Evolutionary conservation across 2,113 vertebrate genomes (phyloP).

Genomic region (Zosterops lateralis): DNA sequence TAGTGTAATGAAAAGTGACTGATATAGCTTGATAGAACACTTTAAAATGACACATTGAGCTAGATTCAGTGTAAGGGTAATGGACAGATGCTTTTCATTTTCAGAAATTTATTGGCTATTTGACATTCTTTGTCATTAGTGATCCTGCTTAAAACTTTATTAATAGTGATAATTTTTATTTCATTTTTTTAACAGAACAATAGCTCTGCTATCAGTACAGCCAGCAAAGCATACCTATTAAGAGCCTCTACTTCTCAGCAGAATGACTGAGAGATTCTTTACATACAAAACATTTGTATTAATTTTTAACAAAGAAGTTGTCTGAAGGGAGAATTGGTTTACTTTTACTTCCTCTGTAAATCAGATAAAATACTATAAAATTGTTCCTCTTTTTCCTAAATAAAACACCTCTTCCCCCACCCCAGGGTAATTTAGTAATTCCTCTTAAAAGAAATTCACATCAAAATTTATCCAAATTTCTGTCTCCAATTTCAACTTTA

Average conservation of each 20-base stretch:
- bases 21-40: constrained; percentile 24
- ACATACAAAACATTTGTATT: background rate
- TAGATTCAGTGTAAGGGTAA: constrained; percentile 13
- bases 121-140: background rate
- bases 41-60: constrained; percentile 13
- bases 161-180: background rate
- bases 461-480: background rate
- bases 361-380: background rate
- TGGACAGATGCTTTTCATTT: constrained; percentile 33
- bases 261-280: background rate
- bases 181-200: background rate
- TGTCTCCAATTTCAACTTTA: background rate
- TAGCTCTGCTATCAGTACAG: background rate
- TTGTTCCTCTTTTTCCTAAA: background rate
- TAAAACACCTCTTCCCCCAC: fast-evolving
- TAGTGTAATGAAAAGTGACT: background rate
- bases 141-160: background rate
- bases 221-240: background rate
- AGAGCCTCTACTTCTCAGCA: background rate
- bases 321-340: background rate
- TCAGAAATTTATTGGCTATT: constrained; percentile 6
- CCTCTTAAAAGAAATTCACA: background rate
- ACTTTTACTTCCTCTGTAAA: background rate
- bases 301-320: background rate
- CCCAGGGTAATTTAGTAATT: background rate